Evolutionary conservation across 1,140 invertebrate genomes (phyloP), one percentile per base, ranked within the genome.

Genomic region (Drosophila setifemur): DNA sequence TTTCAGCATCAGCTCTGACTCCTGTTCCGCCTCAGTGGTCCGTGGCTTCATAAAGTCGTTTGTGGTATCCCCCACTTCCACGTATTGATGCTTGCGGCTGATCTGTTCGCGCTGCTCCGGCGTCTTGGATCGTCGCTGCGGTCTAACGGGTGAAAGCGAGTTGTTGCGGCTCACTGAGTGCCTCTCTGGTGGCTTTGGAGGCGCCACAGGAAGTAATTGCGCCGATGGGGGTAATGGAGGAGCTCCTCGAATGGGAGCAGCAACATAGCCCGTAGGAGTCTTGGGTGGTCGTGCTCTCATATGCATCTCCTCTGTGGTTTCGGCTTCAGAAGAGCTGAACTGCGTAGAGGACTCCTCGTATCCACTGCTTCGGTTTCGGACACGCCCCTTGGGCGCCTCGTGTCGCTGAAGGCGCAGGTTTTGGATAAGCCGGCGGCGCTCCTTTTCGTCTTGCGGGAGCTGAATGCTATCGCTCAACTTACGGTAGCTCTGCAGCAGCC

Each of bases 281-380:
- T 54, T 79, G 0, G 21, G 14, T 0, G 33, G 12, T 3, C 57
- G 18, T 9, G 53, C 9, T 18, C 69, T 28, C 4, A 54, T 1
- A 0, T 31, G 35, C 0, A 57, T 37, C 29, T 87, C 82, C 45
- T 88, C 64, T 1, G 63, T 61, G 0, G 76, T 75, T 26, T 90
- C 89, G 4, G 87, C 85, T 25, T 90, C 89, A 18, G 89, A 90
- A 5, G 86, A 89, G 12, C 87, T 88, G 21, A 90, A 90, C 49
- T 90, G 86, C 2, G 88, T 90, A 14, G 89, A 90, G 3, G 89
- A 90, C 26, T 90, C 89, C 0, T 90, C 88, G 42, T 89, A 89
- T 42, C 83, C 79, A 23, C 88, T 89, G 28, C 70, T 87, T 1
- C 83, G 71, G 12, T 89, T 89, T 4, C 83, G 53, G 0, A n/a